Evolutionary conservation across 2,888 invertebrate genomes (phyloP), one percentile per base, ranked within the genome.

Genomic region (Drosophila anomalata): DNA sequence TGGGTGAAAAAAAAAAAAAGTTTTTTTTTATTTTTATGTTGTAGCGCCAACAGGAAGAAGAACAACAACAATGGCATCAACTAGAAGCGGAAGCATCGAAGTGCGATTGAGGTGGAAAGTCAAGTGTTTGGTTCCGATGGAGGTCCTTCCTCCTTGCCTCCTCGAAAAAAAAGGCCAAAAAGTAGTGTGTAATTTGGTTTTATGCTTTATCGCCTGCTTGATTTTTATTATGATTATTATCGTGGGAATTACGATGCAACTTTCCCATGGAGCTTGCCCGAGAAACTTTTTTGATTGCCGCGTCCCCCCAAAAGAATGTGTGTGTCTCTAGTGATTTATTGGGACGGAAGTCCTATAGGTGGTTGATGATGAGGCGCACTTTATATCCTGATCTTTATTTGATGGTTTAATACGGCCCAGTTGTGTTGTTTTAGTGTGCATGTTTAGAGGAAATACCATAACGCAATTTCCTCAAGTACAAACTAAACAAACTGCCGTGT

Each of bases 211-310:
- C 80, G 82, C 83, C 76, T 80, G 82, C 86, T 80, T 82, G 86
- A 82, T 82, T 82, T 82, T 82, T 82, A 82, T 82, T 82, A 82
- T 85, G 82, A 82, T 82, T 82, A 82, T 82, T 82, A 82, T 82
- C 83, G 80, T 75, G 86, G 80, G 83, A 85, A 79, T 82, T 82
- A 76, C 74, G 70, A 67, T 76, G 80, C 78, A 82, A 82, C 33
- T 72, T 66, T 53, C 41, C 46, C 39, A 11, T 17, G 14, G 1
- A 42, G 44, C 29, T 12, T 12, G 44, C 22, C 22, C 4, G 8
- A 31, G 29, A 60, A 55, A 47, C 31, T 63, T 54, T 68, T 50
- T n/a, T 50, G 57, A 46, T 63, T 47, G 61, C 51, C 56, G 62
- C 17, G 22, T 22, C 53, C 57, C 69, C 61, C 50, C 7, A 11